phyloP scores from a whole-genome alignment of 2,797 vertebrate species.

The Liasis olivaceus region DNA sequence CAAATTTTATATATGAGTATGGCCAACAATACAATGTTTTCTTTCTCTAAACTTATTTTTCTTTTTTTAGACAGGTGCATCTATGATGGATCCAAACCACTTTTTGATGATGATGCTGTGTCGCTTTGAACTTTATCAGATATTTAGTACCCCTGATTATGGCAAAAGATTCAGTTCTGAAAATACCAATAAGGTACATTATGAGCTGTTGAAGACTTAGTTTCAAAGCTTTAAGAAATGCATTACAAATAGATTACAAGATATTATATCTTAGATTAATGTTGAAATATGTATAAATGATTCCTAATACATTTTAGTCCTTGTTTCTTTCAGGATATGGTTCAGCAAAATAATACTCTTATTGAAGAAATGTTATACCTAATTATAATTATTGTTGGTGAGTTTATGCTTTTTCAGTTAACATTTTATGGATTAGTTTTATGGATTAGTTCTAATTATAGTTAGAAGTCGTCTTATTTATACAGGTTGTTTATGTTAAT shows the following conservation, averaged over 20 bases:
- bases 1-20: background rate
- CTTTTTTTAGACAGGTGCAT: slow-evolving; percentile 85
- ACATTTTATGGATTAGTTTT: background rate
- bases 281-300: background rate
- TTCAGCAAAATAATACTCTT: slow-evolving; percentile 95
- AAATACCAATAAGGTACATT: slow-evolving; percentile 87
- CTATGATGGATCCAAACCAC: slow-evolving; percentile 99
- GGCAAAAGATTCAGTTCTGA: slow-evolving; percentile 90
- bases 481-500: background rate
- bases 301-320: background rate
- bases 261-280: background rate
- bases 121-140: slow-evolving; percentile 94
- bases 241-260: background rate
- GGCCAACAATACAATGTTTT: background rate
- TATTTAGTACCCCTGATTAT: slow-evolving; percentile 90
- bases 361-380: slow-evolving; percentile 98
- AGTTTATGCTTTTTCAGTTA: slow-evolving; percentile 61
- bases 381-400: slow-evolving; percentile 94
- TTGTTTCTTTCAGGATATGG: slow-evolving; percentile 80
- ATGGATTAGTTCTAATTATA: background rate
- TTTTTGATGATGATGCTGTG: slow-evolving; percentile 96
- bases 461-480: background rate
- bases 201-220: background rate
- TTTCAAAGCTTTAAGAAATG: background rate
- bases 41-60: background rate